Conservation (phyloP, 2,888 invertebrate genomes). For the Drosophila affinis region DNA sequence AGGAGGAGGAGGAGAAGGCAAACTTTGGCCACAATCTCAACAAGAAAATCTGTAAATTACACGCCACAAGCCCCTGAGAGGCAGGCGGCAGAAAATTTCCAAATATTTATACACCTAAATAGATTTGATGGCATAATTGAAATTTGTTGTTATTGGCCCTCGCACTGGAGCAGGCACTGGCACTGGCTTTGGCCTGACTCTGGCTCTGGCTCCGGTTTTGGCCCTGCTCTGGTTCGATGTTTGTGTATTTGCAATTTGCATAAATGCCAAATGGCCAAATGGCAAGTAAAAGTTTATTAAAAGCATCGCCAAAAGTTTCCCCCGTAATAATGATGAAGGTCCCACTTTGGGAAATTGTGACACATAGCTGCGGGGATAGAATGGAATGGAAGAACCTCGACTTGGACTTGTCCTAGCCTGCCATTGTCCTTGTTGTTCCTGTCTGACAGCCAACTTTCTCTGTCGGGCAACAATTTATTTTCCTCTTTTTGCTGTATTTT, state of each 20-base stretch:
- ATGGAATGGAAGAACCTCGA: constrained; percentile 10
- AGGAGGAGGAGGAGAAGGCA: constrained; percentile 15
- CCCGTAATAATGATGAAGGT: constrained; percentile 66
- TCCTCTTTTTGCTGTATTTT: constrained; percentile 46
- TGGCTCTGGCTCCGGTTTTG: neutral
- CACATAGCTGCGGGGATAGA: constrained; percentile 57
- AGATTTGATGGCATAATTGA: constrained; percentile 78
- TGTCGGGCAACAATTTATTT: constrained; percentile 54
- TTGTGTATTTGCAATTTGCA: constrained; percentile 61
- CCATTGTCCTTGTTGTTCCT: constrained; percentile 31
- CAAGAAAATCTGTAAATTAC: constrained; percentile 78
- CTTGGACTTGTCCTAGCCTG: constrained; percentile 5
- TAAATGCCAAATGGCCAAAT: constrained; percentile 63
- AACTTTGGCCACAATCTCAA: constrained; percentile 74
- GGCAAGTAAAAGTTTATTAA: constrained; percentile 71
- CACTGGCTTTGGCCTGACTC: constrained; percentile 1
- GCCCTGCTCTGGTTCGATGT: neutral
- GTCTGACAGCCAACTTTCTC: constrained; percentile 43
- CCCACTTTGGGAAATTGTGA: constrained; percentile 56
- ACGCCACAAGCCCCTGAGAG: constrained; percentile 40
- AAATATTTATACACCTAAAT: constrained; percentile 78
- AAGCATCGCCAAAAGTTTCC: constrained; percentile 59
- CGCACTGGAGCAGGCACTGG: constrained; percentile 20
- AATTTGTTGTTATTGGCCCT: constrained; percentile 70
- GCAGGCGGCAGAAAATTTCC: constrained; percentile 54